These are phyloP conservation scores for Oncorhynchus mykiss DNA, from an alignment of 2,113 vertebrate species.

Conservation along the genomic window DNA sequence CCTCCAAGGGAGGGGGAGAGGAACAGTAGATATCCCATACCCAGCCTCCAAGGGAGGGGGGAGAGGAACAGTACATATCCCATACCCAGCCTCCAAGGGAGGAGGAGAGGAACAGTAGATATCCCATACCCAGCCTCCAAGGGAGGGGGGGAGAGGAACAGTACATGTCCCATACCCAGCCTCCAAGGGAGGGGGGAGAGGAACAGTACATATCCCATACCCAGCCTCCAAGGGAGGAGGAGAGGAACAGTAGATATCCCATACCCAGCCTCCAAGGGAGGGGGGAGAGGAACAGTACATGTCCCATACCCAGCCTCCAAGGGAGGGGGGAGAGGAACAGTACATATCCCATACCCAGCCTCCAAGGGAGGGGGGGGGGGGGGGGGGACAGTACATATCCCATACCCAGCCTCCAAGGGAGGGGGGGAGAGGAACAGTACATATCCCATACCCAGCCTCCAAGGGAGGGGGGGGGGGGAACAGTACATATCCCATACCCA, in stretches of 20 bases:
- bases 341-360: constrained; percentile 36
- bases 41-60: constrained; percentile 14
- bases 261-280: constrained; percentile 3
- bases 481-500: constrained; percentile 41
- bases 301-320: constrained; percentile 30
- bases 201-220: constrained; percentile 41
- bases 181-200: constrained; percentile 14
- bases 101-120: constrained; percentile 32
- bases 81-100: constrained; percentile 9
- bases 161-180: constrained; percentile 39
- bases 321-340: constrained; percentile 16
- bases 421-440: constrained; percentile 17
- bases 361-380: constrained; percentile 32
- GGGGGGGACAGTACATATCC: constrained; percentile 29
- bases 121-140: constrained; percentile 28
- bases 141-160: neutral
- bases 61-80: constrained; percentile 33
- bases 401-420: constrained; percentile 13
- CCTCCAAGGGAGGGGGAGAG: neutral
- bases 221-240: neutral
- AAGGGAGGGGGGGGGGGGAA: constrained; percentile 29
- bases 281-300: constrained; percentile 32
- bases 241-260: constrained; percentile 34
- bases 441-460: constrained; percentile 31
- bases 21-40: constrained; percentile 40